Base-by-base conservation (phyloP, 2,888 invertebrate genomes). In the Geophilus truncorum region DNA sequence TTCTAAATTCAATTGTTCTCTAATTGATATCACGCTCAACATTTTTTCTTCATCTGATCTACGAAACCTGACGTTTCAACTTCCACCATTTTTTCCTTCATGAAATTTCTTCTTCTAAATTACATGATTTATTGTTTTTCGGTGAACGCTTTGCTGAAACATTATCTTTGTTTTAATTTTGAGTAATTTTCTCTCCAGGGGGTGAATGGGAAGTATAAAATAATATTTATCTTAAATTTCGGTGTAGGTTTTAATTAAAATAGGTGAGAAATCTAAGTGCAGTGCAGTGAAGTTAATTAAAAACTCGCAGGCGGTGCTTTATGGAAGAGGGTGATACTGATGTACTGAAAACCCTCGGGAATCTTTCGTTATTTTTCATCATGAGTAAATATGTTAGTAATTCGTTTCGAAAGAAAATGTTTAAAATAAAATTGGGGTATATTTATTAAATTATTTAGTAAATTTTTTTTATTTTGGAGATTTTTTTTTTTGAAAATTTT, bases 1-100 rank as follows among this genome's bases (percentile, higher is more conserved):
- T 70, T 70, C 70, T 28, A 70, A 70, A 70, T 70, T 70, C 70
- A 70, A 70, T 70, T 70, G 70, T 70, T 70, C 70, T 70, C 70
- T 70, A 70, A 70, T 70, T 70, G 70, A 70, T 70, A 70, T 70
- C 70, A 70, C 23, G 70, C 28, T 70, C 28, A 25, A 70, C 70
- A 21, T 62, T 23, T 62, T 57, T 62, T 62, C 21, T 10, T 62
- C 57, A 62, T 62, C 6, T 62, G 57, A 0, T 10, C 57, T 62
- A 62, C 21, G 18, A 62, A 62, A 62, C 57, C 57, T 62, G 57
- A 21, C 57, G 23, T 23, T 62, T 62, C 18, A n/a, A 10, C 10
- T 62, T 62, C 23, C 57, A 23, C 23, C 4, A 10, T 12, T 40
- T 36, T 9, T 36, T 36, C 36, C 1, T 36, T 36, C 36, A 15